Conservation (phyloP, 2,113 vertebrate species). For the Crocuta crocuta region DNA sequence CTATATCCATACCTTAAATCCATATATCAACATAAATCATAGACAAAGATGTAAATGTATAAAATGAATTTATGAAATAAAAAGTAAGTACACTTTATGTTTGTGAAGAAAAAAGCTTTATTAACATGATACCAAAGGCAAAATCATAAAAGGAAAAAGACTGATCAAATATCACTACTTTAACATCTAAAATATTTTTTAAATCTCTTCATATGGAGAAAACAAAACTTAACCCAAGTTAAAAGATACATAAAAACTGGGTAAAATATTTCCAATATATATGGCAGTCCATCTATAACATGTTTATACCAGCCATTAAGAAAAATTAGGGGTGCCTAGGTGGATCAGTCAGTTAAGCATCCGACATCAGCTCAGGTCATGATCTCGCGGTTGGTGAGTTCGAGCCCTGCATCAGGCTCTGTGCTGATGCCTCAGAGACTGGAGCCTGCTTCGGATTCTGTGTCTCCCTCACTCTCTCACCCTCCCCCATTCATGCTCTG, state of each 20-base stretch:
- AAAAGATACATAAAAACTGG: neutral
- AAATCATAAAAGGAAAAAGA: neutral
- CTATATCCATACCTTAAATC: neutral
- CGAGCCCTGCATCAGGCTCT: too few relatives aligned
- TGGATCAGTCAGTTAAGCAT: too few relatives aligned
- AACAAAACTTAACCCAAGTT: neutral
- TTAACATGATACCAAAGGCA: neutral
- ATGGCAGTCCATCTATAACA: neutral
- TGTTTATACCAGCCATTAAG: neutral
- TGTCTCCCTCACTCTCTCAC: too few relatives aligned
- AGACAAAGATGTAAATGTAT: neutral
- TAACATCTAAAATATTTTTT: neutral
- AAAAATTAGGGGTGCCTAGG: neutral
- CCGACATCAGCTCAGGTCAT: too few relatives aligned
- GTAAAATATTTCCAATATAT: neutral
- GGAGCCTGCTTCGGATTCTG: too few relatives aligned
- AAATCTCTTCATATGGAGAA: neutral
- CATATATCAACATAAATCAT: neutral
- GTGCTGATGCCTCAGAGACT: too few relatives aligned
- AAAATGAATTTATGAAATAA: neutral
- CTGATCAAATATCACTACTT: neutral
- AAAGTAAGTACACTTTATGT: neutral
- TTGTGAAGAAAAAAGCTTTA: neutral
- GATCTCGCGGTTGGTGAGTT: too few relatives aligned
- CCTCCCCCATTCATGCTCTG: too few relatives aligned